phyloP scores from a whole-genome alignment of 1,140 invertebrate genomes.

The Myzus persicae region DNA sequence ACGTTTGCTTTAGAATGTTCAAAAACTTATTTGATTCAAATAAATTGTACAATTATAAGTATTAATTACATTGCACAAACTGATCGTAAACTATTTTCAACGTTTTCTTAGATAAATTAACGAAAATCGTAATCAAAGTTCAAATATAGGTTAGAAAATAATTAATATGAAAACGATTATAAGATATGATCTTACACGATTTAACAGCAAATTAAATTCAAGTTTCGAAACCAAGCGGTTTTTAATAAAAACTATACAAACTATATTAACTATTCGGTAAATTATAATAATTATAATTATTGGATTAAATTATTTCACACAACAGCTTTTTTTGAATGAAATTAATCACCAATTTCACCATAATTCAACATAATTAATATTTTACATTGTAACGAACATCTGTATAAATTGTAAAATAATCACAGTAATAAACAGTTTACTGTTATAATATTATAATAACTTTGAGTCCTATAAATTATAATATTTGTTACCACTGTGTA shows the following conservation, averaged over 20 bases:
- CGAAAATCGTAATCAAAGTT: not conserved
- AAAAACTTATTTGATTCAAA: not conserved
- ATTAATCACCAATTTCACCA: not conserved
- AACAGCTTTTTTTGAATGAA: not conserved
- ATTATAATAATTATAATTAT: not conserved
- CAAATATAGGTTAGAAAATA: not conserved
- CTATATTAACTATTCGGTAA: not conserved
- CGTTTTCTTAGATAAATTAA: not conserved
- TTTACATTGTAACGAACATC: not conserved
- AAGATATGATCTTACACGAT: not conserved
- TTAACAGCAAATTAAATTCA: constrained; percentile 27
- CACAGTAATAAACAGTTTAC: not conserved
- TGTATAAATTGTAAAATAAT: not conserved
- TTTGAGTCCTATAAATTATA: not conserved
- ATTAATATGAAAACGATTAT: not conserved
- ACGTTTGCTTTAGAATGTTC: not conserved
- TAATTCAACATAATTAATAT: not conserved
- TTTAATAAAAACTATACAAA: not conserved
- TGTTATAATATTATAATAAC: too few relatives aligned
- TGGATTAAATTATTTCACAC: not conserved
- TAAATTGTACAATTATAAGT: not conserved
- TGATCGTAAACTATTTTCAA: not conserved
- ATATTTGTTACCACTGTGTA: not conserved
- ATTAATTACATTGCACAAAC: not conserved
- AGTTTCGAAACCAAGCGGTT: not conserved